Evolutionary conservation across 2,113 vertebrate species (phyloP).

Genomic region (Pachypanchax playfairii): DNA sequence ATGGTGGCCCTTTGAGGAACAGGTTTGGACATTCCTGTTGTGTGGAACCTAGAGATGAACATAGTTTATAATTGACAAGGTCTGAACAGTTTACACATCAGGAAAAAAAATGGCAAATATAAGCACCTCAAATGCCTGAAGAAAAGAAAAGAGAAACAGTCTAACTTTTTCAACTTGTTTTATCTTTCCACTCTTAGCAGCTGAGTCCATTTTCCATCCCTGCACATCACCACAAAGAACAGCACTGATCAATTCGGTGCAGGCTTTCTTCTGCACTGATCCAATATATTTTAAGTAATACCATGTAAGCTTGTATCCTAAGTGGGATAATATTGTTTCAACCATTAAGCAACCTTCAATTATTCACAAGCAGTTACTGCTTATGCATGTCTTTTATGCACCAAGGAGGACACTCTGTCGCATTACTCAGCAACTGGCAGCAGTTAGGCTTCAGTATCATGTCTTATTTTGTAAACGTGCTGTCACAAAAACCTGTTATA

Average conservation of each 20-base stretch:
- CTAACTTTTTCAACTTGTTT: too few species aligned
- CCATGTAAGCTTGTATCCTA: constrained; percentile 50
- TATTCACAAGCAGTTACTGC: constrained; percentile 66
- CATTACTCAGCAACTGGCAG: constrained; percentile 50
- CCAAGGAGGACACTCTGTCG: constrained; percentile 17
- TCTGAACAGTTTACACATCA: too few species aligned
- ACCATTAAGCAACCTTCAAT: constrained; percentile 52
- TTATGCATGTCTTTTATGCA: constrained; percentile 41
- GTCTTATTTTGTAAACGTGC: neutral
- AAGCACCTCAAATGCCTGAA: constrained; percentile 27
- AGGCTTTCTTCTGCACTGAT: constrained; percentile 34
- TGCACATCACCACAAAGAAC: constrained; percentile 50
- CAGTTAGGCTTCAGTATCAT: constrained; percentile 18
- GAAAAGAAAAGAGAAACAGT: too few species aligned
- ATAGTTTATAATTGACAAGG: too few species aligned
- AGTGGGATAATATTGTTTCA: constrained; percentile 55
- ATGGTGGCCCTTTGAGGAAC: too few species aligned
- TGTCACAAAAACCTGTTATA: neutral
- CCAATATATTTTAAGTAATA: constrained; percentile 57
- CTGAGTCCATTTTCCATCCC: constrained; percentile 46
- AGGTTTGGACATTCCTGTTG: too few species aligned
- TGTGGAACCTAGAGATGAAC: too few species aligned
- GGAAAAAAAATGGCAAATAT: too few species aligned
- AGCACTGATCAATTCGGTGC: constrained; percentile 33
- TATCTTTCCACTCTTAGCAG: constrained; percentile 22